Percentiles rank a stretch among this genome's conserved stretches.
Conservation (phyloP, 2,888 invertebrate genomes). For the Hypercompe scribonia region DNA sequence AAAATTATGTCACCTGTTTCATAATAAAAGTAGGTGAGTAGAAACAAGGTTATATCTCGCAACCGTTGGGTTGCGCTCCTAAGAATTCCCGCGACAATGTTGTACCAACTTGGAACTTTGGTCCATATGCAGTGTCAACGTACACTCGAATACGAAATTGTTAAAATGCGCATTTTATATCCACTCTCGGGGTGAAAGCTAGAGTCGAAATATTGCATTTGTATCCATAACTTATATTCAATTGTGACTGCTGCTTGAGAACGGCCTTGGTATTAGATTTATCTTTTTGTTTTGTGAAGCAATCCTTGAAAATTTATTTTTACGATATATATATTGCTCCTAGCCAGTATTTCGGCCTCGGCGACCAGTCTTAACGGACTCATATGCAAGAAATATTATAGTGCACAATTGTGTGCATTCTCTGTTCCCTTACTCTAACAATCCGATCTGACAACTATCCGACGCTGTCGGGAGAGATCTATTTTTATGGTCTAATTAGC, state of each 20-base stretch:
- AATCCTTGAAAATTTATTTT: neutral
- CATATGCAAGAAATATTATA: too few species aligned
- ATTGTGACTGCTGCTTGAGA: neutral
- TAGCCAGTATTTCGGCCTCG: too few species aligned
- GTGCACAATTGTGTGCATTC: too few species aligned
- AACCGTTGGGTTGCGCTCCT: constrained; percentile 50
- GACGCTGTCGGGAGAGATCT: too few species aligned
- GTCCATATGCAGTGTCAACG: constrained; percentile 58
- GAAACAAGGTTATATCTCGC: constrained; percentile 61
- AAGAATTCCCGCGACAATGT: constrained; percentile 57
- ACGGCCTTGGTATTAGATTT: neutral
- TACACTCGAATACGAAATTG: constrained; percentile 42
- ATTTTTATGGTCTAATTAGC: too few species aligned
- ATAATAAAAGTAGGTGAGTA: constrained; percentile 45
- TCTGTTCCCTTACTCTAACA: too few species aligned
- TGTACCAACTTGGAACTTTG: constrained; percentile 54
- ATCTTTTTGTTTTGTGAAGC: neutral
- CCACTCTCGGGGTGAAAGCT: neutral
- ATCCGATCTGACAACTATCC: too few species aligned
- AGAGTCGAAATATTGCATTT: neutral
- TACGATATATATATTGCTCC: too few species aligned
- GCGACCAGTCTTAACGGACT: too few species aligned
- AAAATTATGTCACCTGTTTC: constrained; percentile 33
- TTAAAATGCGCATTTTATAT: constrained; percentile 19
- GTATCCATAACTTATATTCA: constrained; percentile 2